phyloP scores from a whole-genome alignment of 2,797 vertebrate genomes.

The Rhinatrema bivittatum region DNA sequence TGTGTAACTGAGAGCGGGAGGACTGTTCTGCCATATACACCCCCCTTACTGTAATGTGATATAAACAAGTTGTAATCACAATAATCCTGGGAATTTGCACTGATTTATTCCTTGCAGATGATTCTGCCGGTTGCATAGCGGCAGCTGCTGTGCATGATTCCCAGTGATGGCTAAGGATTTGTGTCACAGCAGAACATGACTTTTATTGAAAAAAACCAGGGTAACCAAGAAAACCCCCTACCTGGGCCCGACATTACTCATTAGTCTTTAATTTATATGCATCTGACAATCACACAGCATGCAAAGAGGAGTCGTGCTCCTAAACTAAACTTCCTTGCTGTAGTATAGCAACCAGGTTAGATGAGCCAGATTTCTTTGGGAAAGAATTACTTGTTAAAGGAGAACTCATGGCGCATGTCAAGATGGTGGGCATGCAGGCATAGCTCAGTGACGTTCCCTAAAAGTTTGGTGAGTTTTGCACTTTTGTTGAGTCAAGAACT shows the following conservation, averaged over 20 bases:
- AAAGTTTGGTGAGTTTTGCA: no score
- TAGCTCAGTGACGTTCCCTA: no score
- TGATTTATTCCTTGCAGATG: constrained; percentile 17
- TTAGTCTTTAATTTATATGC: neutral
- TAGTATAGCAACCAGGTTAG: no score
- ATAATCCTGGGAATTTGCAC: constrained; percentile 49
- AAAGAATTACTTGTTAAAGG: no score
- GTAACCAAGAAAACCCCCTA: neutral
- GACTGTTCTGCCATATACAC: constrained; percentile 33
- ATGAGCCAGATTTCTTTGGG: no score
- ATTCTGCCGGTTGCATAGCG: constrained; percentile 28
- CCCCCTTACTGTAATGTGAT: constrained; percentile 54
- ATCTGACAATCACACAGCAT: fast-evolving
- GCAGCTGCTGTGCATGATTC: constrained; percentile 52
- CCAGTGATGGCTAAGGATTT: constrained; percentile 20
- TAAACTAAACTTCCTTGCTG: no score
- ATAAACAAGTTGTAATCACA: constrained; percentile 35
- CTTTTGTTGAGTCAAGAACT: no score
- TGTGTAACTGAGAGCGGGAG: neutral
- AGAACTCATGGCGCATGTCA: no score
- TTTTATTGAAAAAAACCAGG: neutral
- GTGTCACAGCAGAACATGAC: constrained; percentile 1
- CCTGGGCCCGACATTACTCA: neutral
- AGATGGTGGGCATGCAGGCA: no score
- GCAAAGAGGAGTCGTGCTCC: fast-evolving